Evolutionary conservation across 1,140 invertebrate genomes (phyloP).

Genomic region (Belonocnema kinseyi): DNA sequence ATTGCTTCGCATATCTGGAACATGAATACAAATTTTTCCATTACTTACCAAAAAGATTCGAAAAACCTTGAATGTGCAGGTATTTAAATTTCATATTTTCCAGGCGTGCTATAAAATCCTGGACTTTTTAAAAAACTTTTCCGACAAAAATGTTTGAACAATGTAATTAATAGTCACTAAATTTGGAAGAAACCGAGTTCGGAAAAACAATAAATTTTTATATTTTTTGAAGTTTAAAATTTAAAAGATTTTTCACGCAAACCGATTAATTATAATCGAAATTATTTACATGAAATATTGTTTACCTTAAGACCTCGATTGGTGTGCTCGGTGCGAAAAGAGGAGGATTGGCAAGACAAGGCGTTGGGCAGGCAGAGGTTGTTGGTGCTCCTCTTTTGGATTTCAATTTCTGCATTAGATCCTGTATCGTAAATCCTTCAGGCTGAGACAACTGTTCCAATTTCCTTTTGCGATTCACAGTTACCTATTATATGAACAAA

Average conservation of each 20-base stretch:
- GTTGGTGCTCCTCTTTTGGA: constrained; percentile 57
- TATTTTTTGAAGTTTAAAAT: no score
- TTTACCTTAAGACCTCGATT: constrained; percentile 69
- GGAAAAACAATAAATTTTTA: no score
- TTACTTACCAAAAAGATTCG: not conserved
- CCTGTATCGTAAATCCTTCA: constrained; percentile 84
- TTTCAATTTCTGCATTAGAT: constrained; percentile 77
- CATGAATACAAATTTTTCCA: constrained; percentile 16
- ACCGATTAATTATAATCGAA: not conserved
- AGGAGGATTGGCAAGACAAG: constrained; percentile 67
- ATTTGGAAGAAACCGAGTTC: no score
- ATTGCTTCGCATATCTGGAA: constrained; percentile 77
- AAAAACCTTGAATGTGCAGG: no score
- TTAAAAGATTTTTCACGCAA: no score
- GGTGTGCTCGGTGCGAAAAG: constrained; percentile 68
- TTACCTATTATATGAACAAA: constrained; percentile 74
- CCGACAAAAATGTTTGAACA: no score
- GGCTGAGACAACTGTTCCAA: constrained; percentile 88
- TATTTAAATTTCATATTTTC: no score
- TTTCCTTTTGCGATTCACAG: constrained; percentile 91
- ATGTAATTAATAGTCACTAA: no score
- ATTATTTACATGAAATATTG: not conserved
- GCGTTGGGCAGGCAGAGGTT: constrained; percentile 70
- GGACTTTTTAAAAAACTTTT: no score
- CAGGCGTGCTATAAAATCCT: no score